Evolutionary conservation across 2,797 vertebrate genomes (phyloP).

Genomic region (Sebastes vulpes): DNA sequence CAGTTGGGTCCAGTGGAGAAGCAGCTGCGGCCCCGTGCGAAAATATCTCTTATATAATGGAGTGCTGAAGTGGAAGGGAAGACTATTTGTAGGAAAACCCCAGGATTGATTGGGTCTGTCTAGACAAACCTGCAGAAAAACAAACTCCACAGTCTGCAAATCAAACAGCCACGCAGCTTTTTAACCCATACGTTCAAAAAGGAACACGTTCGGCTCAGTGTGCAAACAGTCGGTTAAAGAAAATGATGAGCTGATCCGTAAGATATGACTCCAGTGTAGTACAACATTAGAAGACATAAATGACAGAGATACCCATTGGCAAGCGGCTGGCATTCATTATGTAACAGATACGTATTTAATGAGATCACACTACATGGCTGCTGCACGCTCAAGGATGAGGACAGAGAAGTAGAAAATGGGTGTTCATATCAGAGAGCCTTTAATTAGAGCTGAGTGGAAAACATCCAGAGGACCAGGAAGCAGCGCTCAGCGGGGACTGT

Average conservation of each 20-base stretch:
- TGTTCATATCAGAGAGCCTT: conserved; percentile 55
- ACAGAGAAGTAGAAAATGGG: conserved; percentile 31
- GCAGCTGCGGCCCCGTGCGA: conserved; percentile 30
- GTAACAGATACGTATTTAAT: conserved; percentile 64
- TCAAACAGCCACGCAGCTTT: conserved; percentile 18
- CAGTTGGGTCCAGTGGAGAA: conserved; percentile 12
- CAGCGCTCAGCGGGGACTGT: conserved; percentile 40
- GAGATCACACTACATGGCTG: conserved; percentile 50
- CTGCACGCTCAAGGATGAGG: conserved; percentile 36
- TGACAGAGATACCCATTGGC: conserved; percentile 55
- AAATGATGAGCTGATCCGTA: not conserved
- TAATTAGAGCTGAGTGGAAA: conserved; percentile 74
- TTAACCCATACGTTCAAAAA: not conserved
- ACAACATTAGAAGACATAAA: conserved; percentile 31
- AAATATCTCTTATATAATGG: conserved; percentile 55
- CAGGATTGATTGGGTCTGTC: conserved; percentile 30
- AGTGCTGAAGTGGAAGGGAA: conserved; percentile 32
- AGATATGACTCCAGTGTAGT: not conserved
- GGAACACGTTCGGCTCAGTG: not conserved
- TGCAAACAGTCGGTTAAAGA: conserved; percentile 9
- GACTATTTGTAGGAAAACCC: conserved; percentile 17
- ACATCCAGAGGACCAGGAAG: conserved; percentile 36
- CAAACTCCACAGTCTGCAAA: conserved; percentile 22
- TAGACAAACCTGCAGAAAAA: conserved; percentile 37
- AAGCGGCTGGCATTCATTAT: conserved; percentile 46